Percentiles rank a stretch among this genome's conserved stretches.
Conservation (phyloP, 1,140 invertebrate genomes). For the Papilio machaon region DNA sequence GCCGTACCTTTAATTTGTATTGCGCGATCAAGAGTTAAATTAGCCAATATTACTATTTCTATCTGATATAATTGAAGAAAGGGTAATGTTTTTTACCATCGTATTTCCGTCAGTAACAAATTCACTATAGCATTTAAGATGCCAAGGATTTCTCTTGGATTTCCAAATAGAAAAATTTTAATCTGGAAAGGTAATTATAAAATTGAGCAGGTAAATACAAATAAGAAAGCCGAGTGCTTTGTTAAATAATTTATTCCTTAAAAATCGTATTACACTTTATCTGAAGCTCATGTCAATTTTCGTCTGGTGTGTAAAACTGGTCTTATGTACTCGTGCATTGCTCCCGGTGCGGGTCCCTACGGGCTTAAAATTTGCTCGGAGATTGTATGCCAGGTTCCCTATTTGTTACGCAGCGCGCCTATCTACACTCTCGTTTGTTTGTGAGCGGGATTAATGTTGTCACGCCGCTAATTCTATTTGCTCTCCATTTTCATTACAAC, state of each 20-base stretch:
- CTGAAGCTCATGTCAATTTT: constrained; percentile 14
- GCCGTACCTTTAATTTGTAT: not conserved
- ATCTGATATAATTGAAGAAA: too few relatives aligned
- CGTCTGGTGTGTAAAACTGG: not conserved
- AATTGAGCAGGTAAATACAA: not conserved
- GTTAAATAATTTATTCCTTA: constrained; percentile 9
- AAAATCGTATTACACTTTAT: constrained; percentile 16
- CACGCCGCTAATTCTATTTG: constrained; percentile 64
- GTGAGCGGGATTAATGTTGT: constrained; percentile 62
- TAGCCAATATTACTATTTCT: too few relatives aligned
- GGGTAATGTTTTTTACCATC: too few relatives aligned
- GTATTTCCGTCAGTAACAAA: constrained; percentile 17
- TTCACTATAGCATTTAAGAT: constrained; percentile 39
- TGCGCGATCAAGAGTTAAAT: not conserved
- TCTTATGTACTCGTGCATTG: constrained; percentile 34
- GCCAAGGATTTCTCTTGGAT: not conserved
- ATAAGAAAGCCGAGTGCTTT: not conserved
- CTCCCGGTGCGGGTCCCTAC: constrained; percentile 49
- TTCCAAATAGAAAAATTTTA: not conserved
- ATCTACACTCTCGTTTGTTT: constrained; percentile 55
- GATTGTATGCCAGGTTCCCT: constrained; percentile 59
- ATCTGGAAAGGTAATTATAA: not conserved
- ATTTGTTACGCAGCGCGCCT: constrained; percentile 49
- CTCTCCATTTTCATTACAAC: constrained; percentile 48
- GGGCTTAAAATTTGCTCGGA: constrained; percentile 57